A percentile compares a stretch with the other conserved stretches of the same genome.
phyloP scores from a whole-genome alignment of 2,888 invertebrate species.

The Maniola hyperantus region DNA sequence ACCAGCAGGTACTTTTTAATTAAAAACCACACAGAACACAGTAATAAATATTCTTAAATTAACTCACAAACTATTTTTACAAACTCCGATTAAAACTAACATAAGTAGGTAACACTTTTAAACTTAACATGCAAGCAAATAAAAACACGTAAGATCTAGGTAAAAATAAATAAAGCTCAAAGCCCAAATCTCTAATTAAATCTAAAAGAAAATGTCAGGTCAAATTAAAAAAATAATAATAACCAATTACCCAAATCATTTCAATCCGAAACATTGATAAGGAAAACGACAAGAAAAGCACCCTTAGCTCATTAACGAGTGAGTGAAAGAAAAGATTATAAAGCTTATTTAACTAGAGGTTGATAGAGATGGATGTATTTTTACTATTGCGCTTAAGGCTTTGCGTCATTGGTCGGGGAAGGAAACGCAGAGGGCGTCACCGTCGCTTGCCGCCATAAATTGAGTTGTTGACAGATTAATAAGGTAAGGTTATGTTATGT shows the following conservation, averaged over 20 bases:
- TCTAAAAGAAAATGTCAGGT: constrained; percentile 33
- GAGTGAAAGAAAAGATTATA: constrained; percentile 10
- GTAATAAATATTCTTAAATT: constrained; percentile 12
- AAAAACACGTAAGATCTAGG: neutral
- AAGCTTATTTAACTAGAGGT: constrained; percentile 12
- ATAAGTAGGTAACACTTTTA: neutral
- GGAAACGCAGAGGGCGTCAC: constrained; percentile 72
- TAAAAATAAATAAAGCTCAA: constrained; percentile 10
- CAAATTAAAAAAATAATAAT: constrained; percentile 30
- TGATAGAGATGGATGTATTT: constrained; percentile 57
- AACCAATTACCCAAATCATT: constrained; percentile 34
- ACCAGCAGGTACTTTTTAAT: neutral
- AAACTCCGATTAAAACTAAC: neutral
- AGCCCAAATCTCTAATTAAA: constrained; percentile 23
- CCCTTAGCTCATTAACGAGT: constrained; percentile 11
- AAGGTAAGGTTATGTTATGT: constrained; percentile 80
- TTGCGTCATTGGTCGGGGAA: constrained; percentile 65
- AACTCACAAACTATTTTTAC: constrained; percentile 6
- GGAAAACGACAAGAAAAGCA: constrained; percentile 26
- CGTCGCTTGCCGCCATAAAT: constrained; percentile 79
- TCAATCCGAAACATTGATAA: constrained; percentile 29
- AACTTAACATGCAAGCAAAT: neutral
- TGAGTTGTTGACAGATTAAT: constrained; percentile 83
- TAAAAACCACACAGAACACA: neutral
- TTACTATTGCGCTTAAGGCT: constrained; percentile 38